Percentiles rank a stretch among this genome's conserved stretches.
These are phyloP conservation scores for Heliothis subflexa DNA, from an alignment of 1,140 invertebrate species.

Conservation along the genomic window DNA sequence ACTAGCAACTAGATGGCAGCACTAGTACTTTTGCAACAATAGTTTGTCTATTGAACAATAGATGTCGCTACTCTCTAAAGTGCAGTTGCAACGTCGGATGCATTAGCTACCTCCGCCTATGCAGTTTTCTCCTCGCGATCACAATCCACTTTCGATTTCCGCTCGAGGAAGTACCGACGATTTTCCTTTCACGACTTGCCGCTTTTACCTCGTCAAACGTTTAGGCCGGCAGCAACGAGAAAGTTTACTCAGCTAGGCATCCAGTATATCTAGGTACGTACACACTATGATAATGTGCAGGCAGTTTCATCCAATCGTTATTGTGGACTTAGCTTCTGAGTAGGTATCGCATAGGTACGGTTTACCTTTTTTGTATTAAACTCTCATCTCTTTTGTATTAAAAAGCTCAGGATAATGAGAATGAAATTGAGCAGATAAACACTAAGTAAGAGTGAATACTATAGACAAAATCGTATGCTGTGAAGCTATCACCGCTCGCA, in stretches of 20 bases:
- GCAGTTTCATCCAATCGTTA: conserved; percentile 6
- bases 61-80: conserved; percentile 59
- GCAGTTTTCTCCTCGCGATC: conserved; percentile 76
- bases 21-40: background rate
- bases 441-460: background rate
- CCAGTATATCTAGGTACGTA: background rate
- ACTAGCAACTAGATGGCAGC: conserved; percentile 60
- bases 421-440: background rate
- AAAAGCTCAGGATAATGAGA: background rate
- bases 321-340: background rate
- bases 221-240: conserved; percentile 58
- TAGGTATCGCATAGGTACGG: background rate
- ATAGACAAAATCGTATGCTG: background rate
- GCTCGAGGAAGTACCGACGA: conserved; percentile 78
- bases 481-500: too few relatives aligned
- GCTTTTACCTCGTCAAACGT: conserved; percentile 72
- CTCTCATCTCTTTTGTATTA: background rate
- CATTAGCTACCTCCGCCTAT: conserved; percentile 47
- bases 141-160: conserved; percentile 83
- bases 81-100: conserved; percentile 46
- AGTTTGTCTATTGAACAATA: conserved; percentile 46
- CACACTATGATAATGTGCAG: background rate
- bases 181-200: conserved; percentile 79
- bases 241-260: conserved; percentile 58
- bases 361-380: background rate